Evolutionary conservation across 2,113 vertebrate genomes (phyloP).

Genomic region (Ploceus nigricollis): DNA sequence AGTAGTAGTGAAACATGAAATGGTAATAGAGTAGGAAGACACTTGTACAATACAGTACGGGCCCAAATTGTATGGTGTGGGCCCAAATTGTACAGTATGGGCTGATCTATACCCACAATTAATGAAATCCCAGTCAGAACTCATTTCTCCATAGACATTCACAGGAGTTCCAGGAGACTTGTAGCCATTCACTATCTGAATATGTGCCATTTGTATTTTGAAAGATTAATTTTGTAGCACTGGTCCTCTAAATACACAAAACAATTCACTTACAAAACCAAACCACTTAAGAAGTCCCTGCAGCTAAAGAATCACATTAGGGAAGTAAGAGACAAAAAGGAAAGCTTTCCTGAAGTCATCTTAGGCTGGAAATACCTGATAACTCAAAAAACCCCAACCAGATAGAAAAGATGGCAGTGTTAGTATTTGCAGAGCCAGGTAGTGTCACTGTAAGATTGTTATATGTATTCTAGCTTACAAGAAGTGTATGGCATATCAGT

Average conservation of each 20-base stretch:
- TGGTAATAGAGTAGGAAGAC: background rate
- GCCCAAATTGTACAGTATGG: background rate
- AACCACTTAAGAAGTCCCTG: conserved; percentile 12
- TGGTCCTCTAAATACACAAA: background rate
- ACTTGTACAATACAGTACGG: background rate
- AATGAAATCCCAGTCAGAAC: background rate
- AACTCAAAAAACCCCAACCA: background rate
- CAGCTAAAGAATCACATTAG: background rate
- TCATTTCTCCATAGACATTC: background rate
- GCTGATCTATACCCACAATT: background rate
- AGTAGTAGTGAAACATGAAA: background rate
- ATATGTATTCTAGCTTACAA: background rate
- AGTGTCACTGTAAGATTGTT: background rate
- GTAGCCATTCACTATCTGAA: background rate
- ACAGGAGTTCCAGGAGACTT: background rate
- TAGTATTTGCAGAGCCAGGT: background rate
- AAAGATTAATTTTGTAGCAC: background rate
- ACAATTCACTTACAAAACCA: conserved; percentile 2
- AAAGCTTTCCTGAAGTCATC: background rate
- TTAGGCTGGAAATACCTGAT: background rate
- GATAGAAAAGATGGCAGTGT: background rate
- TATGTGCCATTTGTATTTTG: background rate
- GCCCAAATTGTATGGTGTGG: background rate
- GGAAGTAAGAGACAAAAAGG: background rate
- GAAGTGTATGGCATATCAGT: background rate